A percentile compares a stretch with the other conserved stretches of the same genome.
Conservation (phyloP, 2,113 vertebrate species). For the Podarcis muralis region DNA sequence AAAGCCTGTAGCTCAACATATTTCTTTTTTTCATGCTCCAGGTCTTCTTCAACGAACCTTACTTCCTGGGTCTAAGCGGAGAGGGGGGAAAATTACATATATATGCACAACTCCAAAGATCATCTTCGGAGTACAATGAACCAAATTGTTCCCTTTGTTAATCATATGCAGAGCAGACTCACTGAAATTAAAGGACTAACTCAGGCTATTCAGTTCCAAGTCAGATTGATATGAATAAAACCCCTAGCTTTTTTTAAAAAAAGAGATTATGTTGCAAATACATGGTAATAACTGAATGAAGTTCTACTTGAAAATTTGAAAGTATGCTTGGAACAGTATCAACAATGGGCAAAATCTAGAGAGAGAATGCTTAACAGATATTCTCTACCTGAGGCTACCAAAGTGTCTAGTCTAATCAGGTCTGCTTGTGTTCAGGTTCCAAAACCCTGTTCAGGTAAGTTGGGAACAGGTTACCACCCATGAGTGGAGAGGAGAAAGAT, state of each 20-base stretch:
- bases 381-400: neutral
- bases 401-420: neutral
- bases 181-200: too few species aligned
- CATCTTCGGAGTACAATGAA: neutral
- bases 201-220: too few species aligned
- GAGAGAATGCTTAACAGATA: neutral
- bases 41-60: slow-evolving; percentile 91
- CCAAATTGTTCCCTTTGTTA: neutral
- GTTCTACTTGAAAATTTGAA: neutral
- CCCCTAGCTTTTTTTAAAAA: neutral
- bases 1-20: slow-evolving; percentile 90
- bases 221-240: too few species aligned
- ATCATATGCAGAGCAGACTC: too few species aligned
- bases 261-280: neutral
- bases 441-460: neutral
- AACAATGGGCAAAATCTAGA: neutral
- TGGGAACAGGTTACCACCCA: neutral
- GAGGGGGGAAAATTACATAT: slow-evolving; percentile 7
- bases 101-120: neutral
- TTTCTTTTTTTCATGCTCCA: slow-evolving; percentile 93
- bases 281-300: neutral
- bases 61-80: slow-evolving; percentile 91
- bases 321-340: neutral
- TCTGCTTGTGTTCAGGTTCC: neutral
- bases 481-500: neutral